Evolutionary conservation across 2,888 invertebrate genomes (phyloP).

Genomic region (Ormia ochracea): DNA sequence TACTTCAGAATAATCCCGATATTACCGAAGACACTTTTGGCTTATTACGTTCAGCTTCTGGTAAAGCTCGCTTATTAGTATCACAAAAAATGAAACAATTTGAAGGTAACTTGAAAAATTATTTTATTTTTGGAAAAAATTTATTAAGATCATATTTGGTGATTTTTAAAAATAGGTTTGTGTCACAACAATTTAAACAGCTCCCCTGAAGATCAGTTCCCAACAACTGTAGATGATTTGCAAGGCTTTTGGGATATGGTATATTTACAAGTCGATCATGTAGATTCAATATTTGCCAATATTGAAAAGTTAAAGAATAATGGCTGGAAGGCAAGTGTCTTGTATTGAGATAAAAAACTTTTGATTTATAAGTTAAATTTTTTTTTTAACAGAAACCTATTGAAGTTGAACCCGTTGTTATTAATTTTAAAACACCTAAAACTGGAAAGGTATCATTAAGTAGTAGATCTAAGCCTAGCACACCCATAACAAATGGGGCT

Average conservation of each 20-base stretch:
- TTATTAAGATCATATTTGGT: neutral
- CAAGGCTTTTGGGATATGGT: slow-evolving; percentile 99
- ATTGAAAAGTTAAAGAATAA: slow-evolving; percentile 81
- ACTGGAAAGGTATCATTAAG: slow-evolving; percentile 63
- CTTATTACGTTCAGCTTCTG: slow-evolving; percentile 89
- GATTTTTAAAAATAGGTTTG: slow-evolving; percentile 77
- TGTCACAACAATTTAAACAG: slow-evolving; percentile 83
- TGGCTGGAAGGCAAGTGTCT: slow-evolving; percentile 80
- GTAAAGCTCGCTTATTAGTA: slow-evolving; percentile 92
- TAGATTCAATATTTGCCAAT: slow-evolving; percentile 86
- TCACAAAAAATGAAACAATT: slow-evolving; percentile 97
- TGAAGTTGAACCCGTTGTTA: slow-evolving; percentile 56
- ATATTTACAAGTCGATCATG: slow-evolving; percentile 90
- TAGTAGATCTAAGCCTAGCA: slow-evolving; percentile 65
- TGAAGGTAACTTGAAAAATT: slow-evolving; percentile 80
- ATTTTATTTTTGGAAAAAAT: neutral
- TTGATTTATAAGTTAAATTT: neutral
- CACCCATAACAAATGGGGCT: slow-evolving; percentile 63
- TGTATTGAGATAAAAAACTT: neutral
- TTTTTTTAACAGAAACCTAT: slow-evolving; percentile 65
- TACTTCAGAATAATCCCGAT: slow-evolving; percentile 75
- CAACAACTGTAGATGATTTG: slow-evolving; percentile 91
- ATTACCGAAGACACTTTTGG: slow-evolving; percentile 89
- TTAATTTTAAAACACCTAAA: slow-evolving; percentile 64
- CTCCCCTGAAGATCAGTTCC: slow-evolving; percentile 87